Conservation (phyloP, 2,797 vertebrate genomes). For the Enteromius paludinosus region DNA sequence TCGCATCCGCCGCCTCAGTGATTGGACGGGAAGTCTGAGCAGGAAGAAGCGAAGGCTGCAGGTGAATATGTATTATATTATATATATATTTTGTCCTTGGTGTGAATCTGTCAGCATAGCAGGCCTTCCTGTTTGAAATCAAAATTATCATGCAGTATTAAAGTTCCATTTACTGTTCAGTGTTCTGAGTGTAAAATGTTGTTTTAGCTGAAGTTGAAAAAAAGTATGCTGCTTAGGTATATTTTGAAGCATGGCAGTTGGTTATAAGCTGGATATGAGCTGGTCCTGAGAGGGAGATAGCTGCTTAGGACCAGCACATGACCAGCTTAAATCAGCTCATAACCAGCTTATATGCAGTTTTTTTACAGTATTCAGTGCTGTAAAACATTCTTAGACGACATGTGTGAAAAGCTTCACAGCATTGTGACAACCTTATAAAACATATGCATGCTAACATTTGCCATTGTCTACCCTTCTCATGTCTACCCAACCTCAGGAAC, state of each 20-base stretch:
- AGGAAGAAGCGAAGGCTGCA: constrained; percentile 92
- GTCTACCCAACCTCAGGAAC: constrained; percentile 77
- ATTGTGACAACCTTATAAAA: constrained; percentile 21
- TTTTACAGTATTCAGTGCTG: background rate
- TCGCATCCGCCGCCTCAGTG: constrained; percentile 88
- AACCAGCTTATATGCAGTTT: background rate
- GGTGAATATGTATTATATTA: constrained; percentile 76
- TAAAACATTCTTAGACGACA: no score
- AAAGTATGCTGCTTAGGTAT: background rate
- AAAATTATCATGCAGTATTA: background rate
- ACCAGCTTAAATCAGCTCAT: no score
- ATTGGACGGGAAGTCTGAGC: constrained; percentile 95
- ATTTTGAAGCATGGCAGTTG: background rate
- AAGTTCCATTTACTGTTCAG: background rate
- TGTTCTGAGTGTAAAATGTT: background rate
- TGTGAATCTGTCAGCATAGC: background rate
- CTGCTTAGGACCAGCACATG: background rate
- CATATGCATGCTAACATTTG: constrained; percentile 28
- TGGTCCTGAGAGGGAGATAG: background rate
- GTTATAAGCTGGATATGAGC: background rate
- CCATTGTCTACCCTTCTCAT: constrained; percentile 10
- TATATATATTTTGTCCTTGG: background rate
- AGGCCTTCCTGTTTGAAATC: constrained; percentile 12
- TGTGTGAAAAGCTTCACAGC: background rate
- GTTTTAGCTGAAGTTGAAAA: background rate